Base-by-base conservation (phyloP, 2,797 vertebrate species). In the Sebastes reedi region DNA sequence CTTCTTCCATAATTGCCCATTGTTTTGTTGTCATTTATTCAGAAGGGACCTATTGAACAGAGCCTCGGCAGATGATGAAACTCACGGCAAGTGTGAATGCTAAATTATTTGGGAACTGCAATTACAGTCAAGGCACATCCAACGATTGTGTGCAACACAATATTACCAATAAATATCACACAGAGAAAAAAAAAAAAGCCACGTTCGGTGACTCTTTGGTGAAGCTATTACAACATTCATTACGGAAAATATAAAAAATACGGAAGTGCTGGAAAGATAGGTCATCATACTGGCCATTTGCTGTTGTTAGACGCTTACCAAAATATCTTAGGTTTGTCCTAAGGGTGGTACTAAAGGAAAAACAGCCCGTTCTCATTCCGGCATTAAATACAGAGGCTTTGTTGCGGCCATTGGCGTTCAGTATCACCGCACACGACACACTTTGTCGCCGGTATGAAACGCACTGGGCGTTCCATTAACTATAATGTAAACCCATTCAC, bases 1-100 rank as follows among this genome's bases (percentile, higher is more conserved):
- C 84, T 89, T 87, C 55, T 77, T 84, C 83, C 83, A 89, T 82
- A 92, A 93, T 91, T 93, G 83, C 87, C 73, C 78, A 79, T 90
- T 82, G 82, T 72, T 88, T 88, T 90, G 91, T 90, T 87, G 87
- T 89, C 81, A 77, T 89, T 88, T 85, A 87, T 87, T 89, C 87
- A 80, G 39, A 42, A 46, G 77, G 81, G 75, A 80, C 52, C 82
- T 72, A 74, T 79, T 79, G 84, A 88, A 68, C 59, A 52, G 68
- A 77, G 77, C 16, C 52, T 52, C 14, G 1, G 60, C 69, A 81
- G 75, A 88, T 89, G 88, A 91, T 90, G 82, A 92, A 92, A 92
- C 72, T 25, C 67, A 74, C 52, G 72, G 82, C 80, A 91, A 90
- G 76, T 58, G 18, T 18, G n/a, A 89, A 79, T 82, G 71, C 72